These are phyloP conservation scores for Platysternon megacephalum DNA, from an alignment of 2,113 vertebrate species.

Conservation along the genomic window DNA sequence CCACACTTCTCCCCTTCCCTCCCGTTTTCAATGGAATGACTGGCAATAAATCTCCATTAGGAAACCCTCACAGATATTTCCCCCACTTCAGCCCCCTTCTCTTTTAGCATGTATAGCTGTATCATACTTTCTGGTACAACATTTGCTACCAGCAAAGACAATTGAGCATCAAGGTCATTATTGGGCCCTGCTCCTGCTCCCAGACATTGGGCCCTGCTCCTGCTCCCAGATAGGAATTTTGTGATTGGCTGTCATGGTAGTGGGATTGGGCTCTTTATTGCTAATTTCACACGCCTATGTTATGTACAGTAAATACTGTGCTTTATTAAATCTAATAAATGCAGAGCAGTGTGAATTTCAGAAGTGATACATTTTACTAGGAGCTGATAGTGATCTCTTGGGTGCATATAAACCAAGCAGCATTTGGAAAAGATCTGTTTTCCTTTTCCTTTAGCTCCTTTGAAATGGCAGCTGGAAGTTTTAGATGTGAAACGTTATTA, in stretches of 20 bases:
- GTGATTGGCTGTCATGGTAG: not conserved
- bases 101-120: not conserved
- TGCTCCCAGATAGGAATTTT: not conserved
- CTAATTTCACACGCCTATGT: not conserved
- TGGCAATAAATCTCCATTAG: not conserved
- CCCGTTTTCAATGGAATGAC: not conserved
- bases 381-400: accelerated
- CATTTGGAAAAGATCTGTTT: not conserved
- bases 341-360: not conserved
- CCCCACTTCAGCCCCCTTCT: not conserved
- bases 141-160: not conserved
- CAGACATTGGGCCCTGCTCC: not conserved
- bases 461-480: not conserved
- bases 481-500: not conserved
- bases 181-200: not conserved
- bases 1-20: not conserved
- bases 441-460: not conserved
- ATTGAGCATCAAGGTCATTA: not conserved
- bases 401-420: accelerated
- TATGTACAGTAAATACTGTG: not conserved
- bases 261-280: not conserved
- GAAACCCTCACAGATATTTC: not conserved
- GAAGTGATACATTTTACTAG: not conserved
- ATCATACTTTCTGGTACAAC: not conserved
- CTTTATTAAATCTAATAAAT: not conserved